phyloP scores from a whole-genome alignment of 2,797 vertebrate species.

The Sphaeramia orbicularis region DNA sequence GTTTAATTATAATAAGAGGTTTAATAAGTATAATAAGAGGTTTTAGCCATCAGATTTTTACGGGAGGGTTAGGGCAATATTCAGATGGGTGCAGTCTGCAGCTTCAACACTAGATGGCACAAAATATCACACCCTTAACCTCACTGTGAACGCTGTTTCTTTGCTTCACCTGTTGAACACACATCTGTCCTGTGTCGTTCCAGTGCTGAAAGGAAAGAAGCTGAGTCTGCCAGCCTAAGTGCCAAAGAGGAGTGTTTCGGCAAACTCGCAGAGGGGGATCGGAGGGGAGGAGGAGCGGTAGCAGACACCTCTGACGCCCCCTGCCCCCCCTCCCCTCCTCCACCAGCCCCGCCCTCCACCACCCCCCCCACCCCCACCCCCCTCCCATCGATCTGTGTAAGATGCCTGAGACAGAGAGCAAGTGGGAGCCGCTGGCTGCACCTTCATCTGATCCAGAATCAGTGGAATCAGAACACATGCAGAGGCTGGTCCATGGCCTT shows the following conservation, averaged over 20 bases:
- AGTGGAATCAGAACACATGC: constrained; percentile 77
- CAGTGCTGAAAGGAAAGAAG: constrained; percentile 99
- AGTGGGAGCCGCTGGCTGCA: constrained; percentile 81
- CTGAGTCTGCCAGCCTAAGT: constrained; percentile 98
- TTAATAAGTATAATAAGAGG: too few relatives aligned
- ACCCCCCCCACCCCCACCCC: constrained; percentile 83
- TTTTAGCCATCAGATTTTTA: too few relatives aligned
- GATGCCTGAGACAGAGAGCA: constrained; percentile 93
- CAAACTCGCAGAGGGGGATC: constrained; percentile 73
- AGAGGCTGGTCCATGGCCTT: constrained; percentile 80
- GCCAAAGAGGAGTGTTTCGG: constrained; percentile 87
- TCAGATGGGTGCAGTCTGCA: too few relatives aligned
- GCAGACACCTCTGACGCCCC: constrained; percentile 86
- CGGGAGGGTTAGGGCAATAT: too few relatives aligned
- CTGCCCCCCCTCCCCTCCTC: constrained; percentile 84
- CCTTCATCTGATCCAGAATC: constrained; percentile 68
- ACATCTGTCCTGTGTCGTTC: constrained; percentile 48
- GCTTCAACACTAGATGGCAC: too few relatives aligned
- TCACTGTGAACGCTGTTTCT: background rate
- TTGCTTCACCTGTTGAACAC: background rate
- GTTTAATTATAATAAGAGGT: too few relatives aligned
- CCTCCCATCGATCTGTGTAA: constrained; percentile 85
- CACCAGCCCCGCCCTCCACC: constrained; percentile 81
- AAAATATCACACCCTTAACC: too few relatives aligned
- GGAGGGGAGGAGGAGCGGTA: constrained; percentile 80